These are phyloP conservation scores for Fratercula arctica DNA, from an alignment of 2,797 vertebrate species.

Conservation along the genomic window DNA sequence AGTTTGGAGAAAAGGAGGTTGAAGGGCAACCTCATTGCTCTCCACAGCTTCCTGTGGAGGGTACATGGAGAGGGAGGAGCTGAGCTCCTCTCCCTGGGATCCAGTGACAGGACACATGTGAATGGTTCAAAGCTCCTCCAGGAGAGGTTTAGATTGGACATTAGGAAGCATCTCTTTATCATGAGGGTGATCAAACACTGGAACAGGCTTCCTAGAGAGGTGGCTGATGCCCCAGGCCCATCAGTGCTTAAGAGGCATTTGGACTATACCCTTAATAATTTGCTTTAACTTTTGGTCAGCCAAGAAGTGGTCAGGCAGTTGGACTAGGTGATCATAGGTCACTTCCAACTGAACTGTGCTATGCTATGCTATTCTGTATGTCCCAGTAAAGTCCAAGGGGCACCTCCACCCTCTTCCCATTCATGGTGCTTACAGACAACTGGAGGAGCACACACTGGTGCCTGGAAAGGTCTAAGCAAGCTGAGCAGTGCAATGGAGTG, in stretches of 20 bases:
- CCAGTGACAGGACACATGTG: rapidly evolving
- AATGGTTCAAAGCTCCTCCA: background rate
- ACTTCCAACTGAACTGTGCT: background rate
- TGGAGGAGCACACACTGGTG: background rate
- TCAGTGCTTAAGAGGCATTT: background rate
- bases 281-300: background rate
- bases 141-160: background rate
- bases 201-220: background rate
- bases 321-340: background rate
- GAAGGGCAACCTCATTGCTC: background rate
- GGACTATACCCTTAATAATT: background rate
- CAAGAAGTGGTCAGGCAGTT: background rate
- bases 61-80: background rate
- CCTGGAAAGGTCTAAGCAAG: background rate
- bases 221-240: background rate
- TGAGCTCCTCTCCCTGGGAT: background rate
- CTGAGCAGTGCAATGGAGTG: background rate
- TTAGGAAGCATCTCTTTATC: background rate
- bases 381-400: background rate
- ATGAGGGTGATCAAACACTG: background rate
- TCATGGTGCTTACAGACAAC: background rate
- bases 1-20: background rate
- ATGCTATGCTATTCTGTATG: too few species aligned
- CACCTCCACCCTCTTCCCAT: background rate
- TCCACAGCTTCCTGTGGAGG: background rate